Evolutionary conservation across 92 coral and sea anemone genomes (phyloP), one percentile per base, ranked within the genome.

Genomic region (Phenganax stokvisi): DNA sequence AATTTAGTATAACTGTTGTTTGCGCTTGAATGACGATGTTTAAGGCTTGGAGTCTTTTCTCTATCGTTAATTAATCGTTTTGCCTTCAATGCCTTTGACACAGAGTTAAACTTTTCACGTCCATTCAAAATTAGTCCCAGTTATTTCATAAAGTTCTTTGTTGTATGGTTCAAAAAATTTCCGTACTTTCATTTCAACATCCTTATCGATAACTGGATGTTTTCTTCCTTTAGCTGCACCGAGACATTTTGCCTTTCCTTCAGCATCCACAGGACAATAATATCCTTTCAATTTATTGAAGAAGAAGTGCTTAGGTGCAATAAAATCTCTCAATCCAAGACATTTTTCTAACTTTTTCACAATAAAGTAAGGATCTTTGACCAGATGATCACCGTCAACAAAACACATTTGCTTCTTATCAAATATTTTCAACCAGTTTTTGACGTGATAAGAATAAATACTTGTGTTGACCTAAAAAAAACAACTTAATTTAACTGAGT

Each of bases 301-400:
- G 55, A 57, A 60, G 29, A 76, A 76, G 51, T 76, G 81, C 15
- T 28, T 12, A 6, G 54, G 81, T 51, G 25, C 28, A 52, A 76
- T 29, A 58, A 57, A 76, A 57, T 30, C 54, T 3, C 71, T 56
- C 28, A 76, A 70, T 76, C 51, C 81, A n/a, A 76, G 51, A 30
- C 81, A 76, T 57, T 58, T 76, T 37, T 76, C 81, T 47, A 76
- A 29, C n/a, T 58, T 76, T 57, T 76, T 76, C 52, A 60, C 67
- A 56, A 56, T 70, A 29, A 20, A 12, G 51, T 57, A 76, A 4
- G 81, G 81, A 8, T 66, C 12, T 66, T 66, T 66, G 44, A 30
- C 47, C 13, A 66, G 72, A 7, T 10, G 12, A 30, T 29, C 72
- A 25, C 81, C 81, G 25, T 58, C 64, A 51, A 76, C 81, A 60